A percentile compares a stretch with the other conserved stretches of the same genome.
These are phyloP conservation scores for Coenonympha arcania DNA, from an alignment of 2,888 invertebrate species.

Conservation along the genomic window DNA sequence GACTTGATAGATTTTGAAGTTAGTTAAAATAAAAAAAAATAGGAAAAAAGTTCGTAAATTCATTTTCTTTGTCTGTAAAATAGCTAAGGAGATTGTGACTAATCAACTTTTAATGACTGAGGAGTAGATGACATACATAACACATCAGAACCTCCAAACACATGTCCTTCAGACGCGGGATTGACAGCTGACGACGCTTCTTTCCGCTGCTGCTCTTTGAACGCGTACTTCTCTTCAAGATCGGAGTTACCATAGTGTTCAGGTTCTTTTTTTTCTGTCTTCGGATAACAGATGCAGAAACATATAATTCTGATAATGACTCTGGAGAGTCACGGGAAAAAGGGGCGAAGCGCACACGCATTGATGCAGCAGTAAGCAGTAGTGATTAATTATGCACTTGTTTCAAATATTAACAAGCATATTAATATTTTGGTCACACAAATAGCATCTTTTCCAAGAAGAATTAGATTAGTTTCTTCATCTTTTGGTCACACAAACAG, in stretches of 20 bases:
- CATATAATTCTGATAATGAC: conserved; percentile 17
- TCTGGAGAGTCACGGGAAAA: conserved; percentile 51
- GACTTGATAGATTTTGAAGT: too few species aligned
- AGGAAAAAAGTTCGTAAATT: too few species aligned
- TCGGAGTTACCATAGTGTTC: conserved; percentile 14
- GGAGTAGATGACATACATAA: conserved; percentile 71
- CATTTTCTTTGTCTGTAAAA: too few species aligned
- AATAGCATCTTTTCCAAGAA: too few species aligned
- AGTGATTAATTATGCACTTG: too few species aligned
- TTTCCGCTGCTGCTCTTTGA: conserved; percentile 23
- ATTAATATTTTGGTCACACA: too few species aligned
- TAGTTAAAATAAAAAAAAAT: too few species aligned
- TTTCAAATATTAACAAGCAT: too few species aligned
- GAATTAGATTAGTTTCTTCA: too few species aligned
- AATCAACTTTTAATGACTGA: too few species aligned
- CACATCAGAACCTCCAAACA: conserved; percentile 73
- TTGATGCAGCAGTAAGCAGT: conserved; percentile 28
- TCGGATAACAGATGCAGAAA: conserved; percentile 17
- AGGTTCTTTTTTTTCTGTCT: conserved; percentile 15
- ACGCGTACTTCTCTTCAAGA: conserved; percentile 21
- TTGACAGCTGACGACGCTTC: conserved; percentile 51
- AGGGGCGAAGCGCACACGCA: conserved; percentile 62
- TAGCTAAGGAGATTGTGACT: too few species aligned
- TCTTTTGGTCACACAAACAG: too few species aligned
- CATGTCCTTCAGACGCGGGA: conserved; percentile 65